phyloP scores from a whole-genome alignment of 1,140 invertebrate species.

The Drosophila azteca region DNA sequence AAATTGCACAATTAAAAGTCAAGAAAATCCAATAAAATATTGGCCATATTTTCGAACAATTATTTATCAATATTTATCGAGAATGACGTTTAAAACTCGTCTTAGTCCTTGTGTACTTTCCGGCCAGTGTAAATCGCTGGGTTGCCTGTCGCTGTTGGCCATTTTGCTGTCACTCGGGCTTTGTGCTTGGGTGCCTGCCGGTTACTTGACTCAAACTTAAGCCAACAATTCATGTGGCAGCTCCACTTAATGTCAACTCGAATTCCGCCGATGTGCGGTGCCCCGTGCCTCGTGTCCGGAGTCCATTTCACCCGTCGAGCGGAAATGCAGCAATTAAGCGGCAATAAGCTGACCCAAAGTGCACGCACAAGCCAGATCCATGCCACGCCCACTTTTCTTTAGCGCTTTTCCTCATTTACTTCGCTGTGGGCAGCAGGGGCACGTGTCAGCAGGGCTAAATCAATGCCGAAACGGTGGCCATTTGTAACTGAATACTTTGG shows the following conservation, averaged over 20 bases:
- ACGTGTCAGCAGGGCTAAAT: constrained; percentile 54
- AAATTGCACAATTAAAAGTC: too few species aligned
- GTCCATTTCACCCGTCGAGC: neutral
- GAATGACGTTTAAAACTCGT: too few species aligned
- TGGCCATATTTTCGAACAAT: too few species aligned
- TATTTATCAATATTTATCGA: too few species aligned
- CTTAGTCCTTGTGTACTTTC: constrained; percentile 13
- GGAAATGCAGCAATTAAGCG: constrained; percentile 68
- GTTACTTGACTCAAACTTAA: constrained; percentile 30
- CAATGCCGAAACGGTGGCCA: constrained; percentile 60
- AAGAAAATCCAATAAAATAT: too few species aligned
- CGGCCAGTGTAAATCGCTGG: too few species aligned
- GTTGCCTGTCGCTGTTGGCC: neutral
- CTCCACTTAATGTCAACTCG: constrained; percentile 42
- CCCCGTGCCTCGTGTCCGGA: neutral
- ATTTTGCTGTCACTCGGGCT: constrained; percentile 9
- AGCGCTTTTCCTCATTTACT: neutral
- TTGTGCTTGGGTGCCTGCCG: constrained; percentile 15
- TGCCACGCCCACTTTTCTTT: constrained; percentile 49
- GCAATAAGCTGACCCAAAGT: constrained; percentile 70
- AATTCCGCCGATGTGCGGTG: constrained; percentile 25
- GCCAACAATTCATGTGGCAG: constrained; percentile 6
- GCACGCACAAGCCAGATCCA: constrained; percentile 42
- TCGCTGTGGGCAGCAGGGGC: constrained; percentile 11
- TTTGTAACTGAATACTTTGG: constrained; percentile 54